Evolutionary conservation across 2,888 invertebrate genomes (phyloP).

Genomic region (Saturnia japonica): DNA sequence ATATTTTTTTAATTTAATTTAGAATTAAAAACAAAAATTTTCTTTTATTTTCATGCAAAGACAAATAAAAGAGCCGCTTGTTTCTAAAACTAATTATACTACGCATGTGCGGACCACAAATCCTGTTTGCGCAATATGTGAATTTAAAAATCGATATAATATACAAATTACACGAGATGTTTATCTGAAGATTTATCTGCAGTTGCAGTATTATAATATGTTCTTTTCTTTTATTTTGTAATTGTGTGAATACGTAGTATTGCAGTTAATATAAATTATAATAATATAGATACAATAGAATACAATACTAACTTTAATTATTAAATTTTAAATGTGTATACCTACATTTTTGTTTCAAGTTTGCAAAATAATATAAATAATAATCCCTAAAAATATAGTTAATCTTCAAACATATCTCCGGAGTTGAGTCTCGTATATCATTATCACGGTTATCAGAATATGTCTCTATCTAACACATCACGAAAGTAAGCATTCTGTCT

Average conservation of each 20-base stretch:
- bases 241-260: not conserved
- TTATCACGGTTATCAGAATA: slow-evolving; percentile 48
- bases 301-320: not conserved
- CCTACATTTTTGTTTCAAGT: too few species aligned
- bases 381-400: not conserved
- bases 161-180: slow-evolving; percentile 41
- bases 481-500: slow-evolving; percentile 42
- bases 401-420: slow-evolving; percentile 27
- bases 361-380: not conserved
- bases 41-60: not conserved
- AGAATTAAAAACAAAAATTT: not conserved
- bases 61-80: not conserved
- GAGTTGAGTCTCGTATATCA: slow-evolving; percentile 33
- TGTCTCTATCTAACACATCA: slow-evolving; percentile 51
- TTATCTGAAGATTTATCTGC: slow-evolving; percentile 30
- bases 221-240: not conserved
- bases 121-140: slow-evolving; percentile 56
- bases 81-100: slow-evolving; percentile 19
- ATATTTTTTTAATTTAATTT: not conserved
- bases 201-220: not conserved
- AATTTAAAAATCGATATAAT: slow-evolving; percentile 52
- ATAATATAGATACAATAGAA: not conserved
- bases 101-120: slow-evolving; percentile 54
- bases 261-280: not conserved
- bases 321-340: not conserved